A percentile compares a stretch with the other conserved stretches of the same genome.
These are phyloP conservation scores for Melanotaenia boesemani DNA, from an alignment of 2,797 vertebrate species.

Conservation along the genomic window DNA sequence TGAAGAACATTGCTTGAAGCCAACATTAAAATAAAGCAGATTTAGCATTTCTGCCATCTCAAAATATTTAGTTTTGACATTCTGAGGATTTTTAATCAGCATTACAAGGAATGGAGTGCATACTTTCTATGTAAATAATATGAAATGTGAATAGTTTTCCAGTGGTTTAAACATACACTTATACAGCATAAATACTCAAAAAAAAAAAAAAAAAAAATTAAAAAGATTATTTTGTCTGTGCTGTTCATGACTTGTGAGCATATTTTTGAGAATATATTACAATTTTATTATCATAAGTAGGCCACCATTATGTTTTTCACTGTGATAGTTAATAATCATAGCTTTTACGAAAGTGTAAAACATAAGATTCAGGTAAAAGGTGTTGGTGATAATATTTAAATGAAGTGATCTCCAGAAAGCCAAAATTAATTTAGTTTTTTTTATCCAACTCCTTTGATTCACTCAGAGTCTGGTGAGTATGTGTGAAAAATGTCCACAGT, in stretches of 20 bases:
- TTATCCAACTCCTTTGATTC: no score
- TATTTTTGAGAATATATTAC: not conserved
- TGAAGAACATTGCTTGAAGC: constrained; percentile 35
- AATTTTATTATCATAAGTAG: constrained; percentile 3
- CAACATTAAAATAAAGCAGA: constrained; percentile 36
- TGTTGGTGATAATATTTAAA: no score
- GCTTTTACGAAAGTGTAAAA: constrained; percentile 19
- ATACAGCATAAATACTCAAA: not conserved
- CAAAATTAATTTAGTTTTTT: not conserved
- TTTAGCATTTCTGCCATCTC: constrained; percentile 28
- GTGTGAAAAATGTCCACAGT: no score
- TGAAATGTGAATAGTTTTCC: not conserved
- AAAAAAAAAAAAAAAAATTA: not conserved
- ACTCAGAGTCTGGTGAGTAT: no score
- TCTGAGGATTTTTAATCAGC: constrained; percentile 23
- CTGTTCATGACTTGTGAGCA: not conserved
- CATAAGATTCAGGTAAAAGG: not conserved
- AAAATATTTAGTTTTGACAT: constrained; percentile 21
- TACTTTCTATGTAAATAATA: not conserved
- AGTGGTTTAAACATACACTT: constrained; percentile 17
- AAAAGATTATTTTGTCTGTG: not conserved
- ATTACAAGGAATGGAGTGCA: not conserved
- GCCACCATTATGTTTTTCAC: not conserved
- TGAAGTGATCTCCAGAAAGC: not conserved
- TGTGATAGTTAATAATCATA: constrained; percentile 12